Percentiles rank a stretch among this genome's conserved stretches.
These are phyloP conservation scores for Salarias fasciatus DNA, from an alignment of 2,797 vertebrate genomes.

Conservation along the genomic window DNA sequence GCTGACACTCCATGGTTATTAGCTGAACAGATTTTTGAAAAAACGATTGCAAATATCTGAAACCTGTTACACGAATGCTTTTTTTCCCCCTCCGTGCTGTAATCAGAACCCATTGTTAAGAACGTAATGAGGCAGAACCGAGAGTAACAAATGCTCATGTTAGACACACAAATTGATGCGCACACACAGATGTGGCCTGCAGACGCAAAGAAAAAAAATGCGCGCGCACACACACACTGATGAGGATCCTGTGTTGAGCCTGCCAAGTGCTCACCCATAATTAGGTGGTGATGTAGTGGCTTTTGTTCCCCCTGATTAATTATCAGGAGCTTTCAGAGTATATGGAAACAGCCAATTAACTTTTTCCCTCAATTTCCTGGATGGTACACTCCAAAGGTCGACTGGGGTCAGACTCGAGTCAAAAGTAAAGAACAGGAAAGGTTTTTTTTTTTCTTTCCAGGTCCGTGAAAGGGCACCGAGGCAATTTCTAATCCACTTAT, in stretches of 20 bases:
- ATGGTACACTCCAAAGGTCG: conserved; percentile 67
- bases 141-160: conserved; percentile 40
- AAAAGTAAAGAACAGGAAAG: conserved; percentile 40
- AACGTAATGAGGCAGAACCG: conserved; percentile 61
- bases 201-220: conserved; percentile 25
- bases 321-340: conserved; percentile 66
- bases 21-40: conserved; percentile 41
- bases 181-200: too few relatives aligned
- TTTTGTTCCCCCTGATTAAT: conserved; percentile 78
- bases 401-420: conserved; percentile 45
- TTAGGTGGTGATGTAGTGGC: conserved; percentile 72
- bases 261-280: conserved; percentile 72
- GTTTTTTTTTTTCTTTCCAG: conserved; percentile 27
- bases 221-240: not conserved
- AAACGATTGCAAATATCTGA: conserved; percentile 44
- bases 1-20: conserved; percentile 16
- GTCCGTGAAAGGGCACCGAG: conserved; percentile 50
- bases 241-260: conserved; percentile 50
- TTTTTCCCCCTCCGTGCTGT: conserved; percentile 9
- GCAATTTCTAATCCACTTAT: conserved; percentile 74
- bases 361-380: conserved; percentile 66
- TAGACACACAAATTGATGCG: conserved; percentile 24
- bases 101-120: conserved; percentile 49
- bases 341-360: conserved; percentile 75
- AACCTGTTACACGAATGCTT: conserved; percentile 39